Base-by-base conservation (phyloP, 2,113 vertebrate genomes). In the Nyctereutes procyonoides region DNA sequence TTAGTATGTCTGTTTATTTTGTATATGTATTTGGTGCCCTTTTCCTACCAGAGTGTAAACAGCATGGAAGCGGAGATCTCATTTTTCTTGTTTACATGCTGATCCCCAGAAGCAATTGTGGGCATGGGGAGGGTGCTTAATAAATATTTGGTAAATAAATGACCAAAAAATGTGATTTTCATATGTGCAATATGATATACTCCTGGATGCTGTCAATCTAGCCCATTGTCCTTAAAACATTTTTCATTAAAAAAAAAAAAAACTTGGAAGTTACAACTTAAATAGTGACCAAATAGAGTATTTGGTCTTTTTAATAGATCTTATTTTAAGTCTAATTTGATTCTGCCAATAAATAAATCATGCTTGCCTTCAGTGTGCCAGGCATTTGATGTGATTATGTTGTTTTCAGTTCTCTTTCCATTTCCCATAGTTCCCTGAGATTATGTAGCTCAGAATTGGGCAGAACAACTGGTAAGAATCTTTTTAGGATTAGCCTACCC, bases 301-400 rank as follows among this genome's bases (percentile, higher is more conserved):
- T 58, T 94, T 95, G 35, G 3, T 94, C 53, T 94, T 94, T 83
- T 16, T 30, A 13, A 4, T 43, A 8, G 10, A 26, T 67, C 58
- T 97, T 90, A 90, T 32, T 92, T 96, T 92, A 74, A 86, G 26
- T 96, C 67, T 53, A 89, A 53, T 73, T 82, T 87, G 35, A 88
- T 69, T 71, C 17, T 73, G 11, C 65, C 32, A 73, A n/a, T 87
- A 74, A 86, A 56, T 79, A 73, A 67, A 67, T 58, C 51, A 35
- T 58, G 10, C 16, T 83, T 86, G 15, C 30, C 28, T 63, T 30
- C n/a, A 32, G 3, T 43, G 16, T 5, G 5, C 19, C 77, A 65
- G 65, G 32, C 17, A 9, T 55, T 71, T 30, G 14, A 86, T 74
- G 5, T 38, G 12, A 80, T 48, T 17, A 1, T 48, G 17, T 32